Percentiles rank a stretch among this genome's conserved stretches.
Evolutionary conservation across 2,888 invertebrate species (phyloP).

Genomic region (Polyploca ridens): DNA sequence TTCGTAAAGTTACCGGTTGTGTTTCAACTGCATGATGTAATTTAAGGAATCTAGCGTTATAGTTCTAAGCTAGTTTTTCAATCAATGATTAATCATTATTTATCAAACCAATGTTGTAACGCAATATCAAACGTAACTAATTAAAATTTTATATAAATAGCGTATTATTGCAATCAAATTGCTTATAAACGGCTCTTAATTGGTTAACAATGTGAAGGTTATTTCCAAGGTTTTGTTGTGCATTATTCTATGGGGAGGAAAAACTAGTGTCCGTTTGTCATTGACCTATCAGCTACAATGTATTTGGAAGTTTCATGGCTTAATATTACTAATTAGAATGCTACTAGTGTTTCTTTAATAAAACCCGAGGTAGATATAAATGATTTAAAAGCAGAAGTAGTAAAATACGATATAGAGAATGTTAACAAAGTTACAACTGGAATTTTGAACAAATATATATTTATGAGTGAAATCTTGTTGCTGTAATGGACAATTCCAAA

Average conservation of each 20-base stretch:
- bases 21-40: too few species aligned
- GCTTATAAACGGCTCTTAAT: slow-evolving; percentile 25
- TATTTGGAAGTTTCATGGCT: not conserved
- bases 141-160: slow-evolving; percentile 5
- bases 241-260: slow-evolving; percentile 19
- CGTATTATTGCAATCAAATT: not conserved
- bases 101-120: not conserved
- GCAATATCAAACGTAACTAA: not conserved
- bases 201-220: slow-evolving; percentile 19
- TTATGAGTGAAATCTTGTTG: not conserved
- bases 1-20: too few species aligned
- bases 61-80: too few species aligned
- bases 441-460: not conserved
- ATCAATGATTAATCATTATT: not conserved
- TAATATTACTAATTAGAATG: not conserved
- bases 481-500: not conserved
- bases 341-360: not conserved
- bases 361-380: not conserved
- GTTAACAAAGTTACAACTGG: not conserved
- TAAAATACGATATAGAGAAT: not conserved
- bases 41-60: too few species aligned
- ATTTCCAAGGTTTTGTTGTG: slow-evolving; percentile 25
- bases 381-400: not conserved
- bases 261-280: slow-evolving; percentile 11
- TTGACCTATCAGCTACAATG: slow-evolving; percentile 12